phyloP scores from a whole-genome alignment of 2,888 invertebrate genomes.

The Harpalus rubripes region DNA sequence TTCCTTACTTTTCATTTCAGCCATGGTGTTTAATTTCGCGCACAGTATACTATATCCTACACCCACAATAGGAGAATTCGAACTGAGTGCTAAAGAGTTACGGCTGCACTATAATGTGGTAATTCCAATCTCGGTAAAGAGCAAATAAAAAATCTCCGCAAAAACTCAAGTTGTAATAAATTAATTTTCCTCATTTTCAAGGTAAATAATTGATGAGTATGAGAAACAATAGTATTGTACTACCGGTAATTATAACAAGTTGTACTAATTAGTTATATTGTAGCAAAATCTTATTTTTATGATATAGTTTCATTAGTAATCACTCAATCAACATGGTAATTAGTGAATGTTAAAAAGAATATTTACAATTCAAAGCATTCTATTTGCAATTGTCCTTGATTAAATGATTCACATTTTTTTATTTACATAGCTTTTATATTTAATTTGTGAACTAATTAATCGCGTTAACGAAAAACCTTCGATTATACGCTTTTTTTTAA shows the following conservation, averaged over 20 bases:
- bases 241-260: conserved; percentile 4
- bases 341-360: conserved; percentile 9
- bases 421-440: not conserved
- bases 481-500: not conserved
- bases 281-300: not conserved
- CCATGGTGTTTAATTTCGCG: conserved; percentile 1
- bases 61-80: not conserved
- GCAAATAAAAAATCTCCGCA: conserved; percentile 26
- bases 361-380: conserved; percentile 39
- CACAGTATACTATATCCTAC: not conserved
- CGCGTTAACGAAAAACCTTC: not conserved
- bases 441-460: not conserved
- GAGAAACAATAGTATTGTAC: conserved; percentile 19
- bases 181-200: conserved; percentile 32
- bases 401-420: not conserved
- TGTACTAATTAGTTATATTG: conserved; percentile 12
- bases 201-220: conserved; percentile 36
- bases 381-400: conserved; percentile 22
- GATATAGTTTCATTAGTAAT: not conserved
- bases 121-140: conserved; percentile 44
- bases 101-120: conserved; percentile 16
- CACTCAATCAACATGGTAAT: conserved; percentile 5
- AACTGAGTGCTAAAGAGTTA: not conserved
- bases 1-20: conserved; percentile 16
- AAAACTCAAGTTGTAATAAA: conserved; percentile 40